Conservation (phyloP, 1,140 invertebrate genomes). For the Drosophila eugracilis region DNA sequence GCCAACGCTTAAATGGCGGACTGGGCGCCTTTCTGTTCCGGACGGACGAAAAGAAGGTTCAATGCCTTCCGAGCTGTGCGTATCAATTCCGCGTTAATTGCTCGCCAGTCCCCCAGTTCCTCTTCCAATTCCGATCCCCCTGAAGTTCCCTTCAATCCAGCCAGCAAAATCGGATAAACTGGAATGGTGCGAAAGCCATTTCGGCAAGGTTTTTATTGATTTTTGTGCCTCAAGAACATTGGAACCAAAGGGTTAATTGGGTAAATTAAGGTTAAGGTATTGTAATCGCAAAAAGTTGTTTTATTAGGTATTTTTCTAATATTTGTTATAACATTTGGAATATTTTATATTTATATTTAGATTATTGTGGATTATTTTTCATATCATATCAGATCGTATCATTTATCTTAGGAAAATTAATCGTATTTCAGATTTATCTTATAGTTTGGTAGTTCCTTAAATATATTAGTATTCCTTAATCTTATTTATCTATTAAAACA, state of each 20-base stretch:
- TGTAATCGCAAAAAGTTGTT: not conserved
- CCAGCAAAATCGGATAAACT: conserved; percentile 64
- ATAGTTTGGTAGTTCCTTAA: no score
- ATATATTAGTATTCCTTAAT: no score
- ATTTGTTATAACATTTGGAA: no score
- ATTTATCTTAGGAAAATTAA: no score
- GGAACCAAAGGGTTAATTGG: conserved; percentile 17
- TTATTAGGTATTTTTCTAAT: no score
- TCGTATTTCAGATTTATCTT: no score
- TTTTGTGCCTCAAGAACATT: conserved; percentile 27
- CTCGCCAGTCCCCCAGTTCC: conserved; percentile 37
- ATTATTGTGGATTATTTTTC: no score
- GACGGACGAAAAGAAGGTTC: conserved; percentile 41
- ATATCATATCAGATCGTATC: no score
- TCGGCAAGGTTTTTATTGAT: conserved; percentile 69
- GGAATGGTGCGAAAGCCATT: conserved; percentile 70
- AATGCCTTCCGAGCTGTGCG: conserved; percentile 60
- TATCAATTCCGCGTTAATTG: conserved; percentile 81
- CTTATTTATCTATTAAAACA: no score
- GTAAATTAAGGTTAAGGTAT: not conserved
- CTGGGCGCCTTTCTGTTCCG: not conserved
- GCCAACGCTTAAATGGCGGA: conserved; percentile 61
- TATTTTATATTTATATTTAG: no score
- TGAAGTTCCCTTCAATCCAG: conserved; percentile 17
- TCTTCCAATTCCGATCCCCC: conserved; percentile 46